Conservation (phyloP, 2,113 vertebrate genomes). For the Romanogobio albipinnatus region DNA sequence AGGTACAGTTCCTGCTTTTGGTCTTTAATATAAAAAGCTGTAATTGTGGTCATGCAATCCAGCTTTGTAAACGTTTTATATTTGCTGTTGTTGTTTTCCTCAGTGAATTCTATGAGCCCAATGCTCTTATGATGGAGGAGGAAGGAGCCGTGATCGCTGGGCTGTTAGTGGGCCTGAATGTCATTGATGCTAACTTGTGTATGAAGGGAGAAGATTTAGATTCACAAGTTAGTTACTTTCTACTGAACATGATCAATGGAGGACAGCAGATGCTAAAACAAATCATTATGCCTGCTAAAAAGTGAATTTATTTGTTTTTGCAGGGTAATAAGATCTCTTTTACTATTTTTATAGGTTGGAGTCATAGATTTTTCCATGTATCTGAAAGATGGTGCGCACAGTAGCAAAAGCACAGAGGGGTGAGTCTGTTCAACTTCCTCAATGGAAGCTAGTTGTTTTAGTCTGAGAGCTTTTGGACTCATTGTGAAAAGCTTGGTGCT, state of each 20-base stretch:
- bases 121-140: constrained; percentile 99
- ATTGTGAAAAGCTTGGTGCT: not conserved
- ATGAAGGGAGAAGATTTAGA: constrained; percentile 99
- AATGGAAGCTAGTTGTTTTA: not conserved
- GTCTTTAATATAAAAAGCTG: constrained; percentile 13
- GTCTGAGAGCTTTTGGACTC: not conserved
- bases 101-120: constrained; percentile 96
- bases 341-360: constrained; percentile 82
- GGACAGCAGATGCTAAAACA: not conserved
- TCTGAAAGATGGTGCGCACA: constrained; percentile 92
- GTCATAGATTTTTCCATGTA: constrained; percentile 99
- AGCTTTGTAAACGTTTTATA: not conserved
- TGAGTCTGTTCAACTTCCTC: constrained; percentile 69
- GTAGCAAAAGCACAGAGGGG: constrained; percentile 94
- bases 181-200: constrained; percentile 98
- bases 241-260: not conserved
- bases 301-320: not conserved
- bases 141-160: constrained; percentile 97
- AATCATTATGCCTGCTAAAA: not conserved
- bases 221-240: constrained; percentile 81
- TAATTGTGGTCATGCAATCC: not conserved
- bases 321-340: not conserved
- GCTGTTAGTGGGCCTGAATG: constrained; percentile 93
- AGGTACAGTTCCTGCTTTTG: constrained; percentile 74
- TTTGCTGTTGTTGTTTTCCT: not conserved